These are phyloP conservation scores for Stomorhina lunata DNA, from an alignment of 2,888 invertebrate species.

Conservation along the genomic window DNA sequence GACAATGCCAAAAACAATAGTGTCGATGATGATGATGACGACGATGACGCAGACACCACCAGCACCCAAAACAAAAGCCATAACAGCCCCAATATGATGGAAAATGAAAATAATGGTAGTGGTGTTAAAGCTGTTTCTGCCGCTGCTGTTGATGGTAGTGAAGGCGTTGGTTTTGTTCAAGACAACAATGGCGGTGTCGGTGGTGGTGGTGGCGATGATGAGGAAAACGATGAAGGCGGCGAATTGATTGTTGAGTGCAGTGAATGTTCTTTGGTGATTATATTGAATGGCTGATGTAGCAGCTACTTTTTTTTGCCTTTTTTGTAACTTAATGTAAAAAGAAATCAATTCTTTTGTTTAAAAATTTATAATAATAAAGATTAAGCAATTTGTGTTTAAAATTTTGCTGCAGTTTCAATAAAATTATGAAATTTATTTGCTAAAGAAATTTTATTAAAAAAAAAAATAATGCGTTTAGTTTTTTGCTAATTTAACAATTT, in stretches of 20 bases:
- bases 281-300: constrained; percentile 73
- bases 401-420: constrained; percentile 24
- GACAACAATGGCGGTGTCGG: constrained; percentile 71
- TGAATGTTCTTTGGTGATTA: constrained; percentile 87
- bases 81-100: constrained; percentile 34
- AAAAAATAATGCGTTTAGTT: constrained; percentile 6
- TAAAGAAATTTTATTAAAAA: neutral
- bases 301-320: constrained; percentile 31
- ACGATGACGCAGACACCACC: constrained; percentile 51
- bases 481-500: no score
- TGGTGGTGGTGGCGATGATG: constrained; percentile 69
- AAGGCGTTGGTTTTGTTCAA: constrained; percentile 41
- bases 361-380: constrained; percentile 40
- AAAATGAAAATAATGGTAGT: constrained; percentile 25
- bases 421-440: constrained; percentile 32
- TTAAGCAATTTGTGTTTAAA: constrained; percentile 35
- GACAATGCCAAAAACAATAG: constrained; percentile 2
- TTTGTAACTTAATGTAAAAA: constrained; percentile 9
- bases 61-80: constrained; percentile 53
- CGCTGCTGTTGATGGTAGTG: constrained; percentile 22
- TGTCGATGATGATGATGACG: constrained; percentile 39
- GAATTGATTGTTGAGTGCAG: constrained; percentile 84
- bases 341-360: constrained; percentile 35
- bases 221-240: constrained; percentile 69
- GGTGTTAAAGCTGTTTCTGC: neutral